Percentiles rank a stretch among this genome's conserved stretches.
phyloP scores from a whole-genome alignment of 2,888 invertebrate genomes.

The Caenorhabditis imperialis region DNA sequence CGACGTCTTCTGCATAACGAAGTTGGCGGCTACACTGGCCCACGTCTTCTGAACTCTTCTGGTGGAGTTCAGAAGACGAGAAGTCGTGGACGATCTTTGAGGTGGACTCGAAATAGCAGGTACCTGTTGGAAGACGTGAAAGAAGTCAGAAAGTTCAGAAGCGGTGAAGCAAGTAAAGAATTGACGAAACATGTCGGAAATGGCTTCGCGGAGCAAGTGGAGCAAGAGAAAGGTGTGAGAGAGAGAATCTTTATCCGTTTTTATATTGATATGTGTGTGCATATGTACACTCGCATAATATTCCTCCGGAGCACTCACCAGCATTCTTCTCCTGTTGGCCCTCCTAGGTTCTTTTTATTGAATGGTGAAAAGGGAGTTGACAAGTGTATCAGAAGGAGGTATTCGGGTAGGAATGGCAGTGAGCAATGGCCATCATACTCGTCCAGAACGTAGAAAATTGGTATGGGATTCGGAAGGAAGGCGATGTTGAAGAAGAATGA shows the following conservation, averaged over 20 bases:
- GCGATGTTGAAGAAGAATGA: neutral
- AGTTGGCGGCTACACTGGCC: constrained; percentile 10
- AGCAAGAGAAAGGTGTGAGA: constrained; percentile 3
- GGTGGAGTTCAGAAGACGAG: neutral
- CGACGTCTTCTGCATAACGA: constrained; percentile 20
- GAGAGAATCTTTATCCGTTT: constrained; percentile 39
- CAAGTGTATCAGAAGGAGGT: neutral
- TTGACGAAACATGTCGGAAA: constrained; percentile 26
- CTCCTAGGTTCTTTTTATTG: neutral
- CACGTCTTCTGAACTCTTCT: no score
- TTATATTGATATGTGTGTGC: constrained; percentile 46
- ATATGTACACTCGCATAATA: constrained; percentile 49
- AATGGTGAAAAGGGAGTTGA: constrained; percentile 10
- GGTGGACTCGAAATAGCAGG: neutral
- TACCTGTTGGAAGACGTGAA: constrained; percentile 14
- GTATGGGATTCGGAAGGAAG: constrained; percentile 41
- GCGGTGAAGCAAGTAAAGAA: constrained; percentile 30
- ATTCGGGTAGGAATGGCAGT: neutral
- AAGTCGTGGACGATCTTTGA: neutral
- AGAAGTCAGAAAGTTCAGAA: constrained; percentile 47
- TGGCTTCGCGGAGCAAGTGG: neutral
- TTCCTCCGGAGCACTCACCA: constrained; percentile 31
- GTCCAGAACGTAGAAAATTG: constrained; percentile 33
- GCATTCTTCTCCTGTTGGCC: constrained; percentile 17
- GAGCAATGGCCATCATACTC: neutral